Conservation (phyloP, 2,113 vertebrate species). For the Poeciliopsis turrubarensis region DNA sequence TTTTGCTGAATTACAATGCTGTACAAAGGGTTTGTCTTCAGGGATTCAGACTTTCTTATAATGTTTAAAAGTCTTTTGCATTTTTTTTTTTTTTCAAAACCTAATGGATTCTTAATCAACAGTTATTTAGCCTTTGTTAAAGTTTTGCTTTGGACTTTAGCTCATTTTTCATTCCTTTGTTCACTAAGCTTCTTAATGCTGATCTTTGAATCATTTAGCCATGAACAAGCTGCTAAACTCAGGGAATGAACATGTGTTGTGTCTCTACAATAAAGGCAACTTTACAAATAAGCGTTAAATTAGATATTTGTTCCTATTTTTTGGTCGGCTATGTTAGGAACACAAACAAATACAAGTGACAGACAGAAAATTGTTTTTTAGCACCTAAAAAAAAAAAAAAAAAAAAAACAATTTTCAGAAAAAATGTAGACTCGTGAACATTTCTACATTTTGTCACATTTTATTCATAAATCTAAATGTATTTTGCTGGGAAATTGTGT, state of each 20-base stretch:
- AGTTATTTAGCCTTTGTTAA: background rate
- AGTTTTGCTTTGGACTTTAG: too few species aligned
- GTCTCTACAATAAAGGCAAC: background rate
- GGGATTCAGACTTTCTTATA: background rate
- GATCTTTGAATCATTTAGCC: background rate
- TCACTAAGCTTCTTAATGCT: too few species aligned
- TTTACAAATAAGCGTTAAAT: background rate
- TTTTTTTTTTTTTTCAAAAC: background rate
- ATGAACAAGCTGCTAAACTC: background rate
- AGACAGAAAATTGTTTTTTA: too few species aligned
- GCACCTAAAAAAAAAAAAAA: too few species aligned
- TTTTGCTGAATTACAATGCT: background rate
- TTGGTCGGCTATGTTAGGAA: background rate
- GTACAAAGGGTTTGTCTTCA: background rate
- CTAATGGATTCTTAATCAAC: background rate
- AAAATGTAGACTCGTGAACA: background rate
- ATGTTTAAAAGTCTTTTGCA: background rate
- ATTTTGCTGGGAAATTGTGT: background rate
- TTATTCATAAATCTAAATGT: background rate
- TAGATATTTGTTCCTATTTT: background rate
- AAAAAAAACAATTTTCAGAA: background rate
- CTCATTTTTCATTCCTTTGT: too few species aligned
- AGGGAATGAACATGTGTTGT: background rate
- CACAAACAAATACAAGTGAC: background rate
- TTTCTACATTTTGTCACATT: background rate